Percentiles rank a stretch among this genome's conserved stretches.
Conservation (phyloP, 1,140 invertebrate genomes). For the Caerostris extrusa region DNA sequence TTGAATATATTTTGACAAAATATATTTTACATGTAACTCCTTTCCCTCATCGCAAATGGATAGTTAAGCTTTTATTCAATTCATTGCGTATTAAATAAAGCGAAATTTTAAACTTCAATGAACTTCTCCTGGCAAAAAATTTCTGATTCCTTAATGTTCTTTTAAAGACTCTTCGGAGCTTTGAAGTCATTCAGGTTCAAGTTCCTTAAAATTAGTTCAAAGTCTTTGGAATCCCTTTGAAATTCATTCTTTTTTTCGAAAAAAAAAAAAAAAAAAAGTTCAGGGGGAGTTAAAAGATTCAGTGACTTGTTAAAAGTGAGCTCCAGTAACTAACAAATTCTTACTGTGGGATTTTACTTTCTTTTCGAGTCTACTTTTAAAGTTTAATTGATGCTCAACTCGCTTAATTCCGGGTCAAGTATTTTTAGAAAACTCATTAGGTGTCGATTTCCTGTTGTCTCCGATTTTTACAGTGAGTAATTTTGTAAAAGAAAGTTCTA, state of each 20-base stretch:
- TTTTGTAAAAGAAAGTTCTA: too few species aligned
- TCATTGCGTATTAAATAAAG: too few species aligned
- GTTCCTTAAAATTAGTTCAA: background rate
- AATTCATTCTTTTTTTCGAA: background rate
- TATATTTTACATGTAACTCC: too few species aligned
- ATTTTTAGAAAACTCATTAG: background rate
- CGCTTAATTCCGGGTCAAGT: background rate
- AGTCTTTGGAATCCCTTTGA: background rate
- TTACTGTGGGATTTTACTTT: background rate
- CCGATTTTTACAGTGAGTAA: background rate
- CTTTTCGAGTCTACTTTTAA: background rate
- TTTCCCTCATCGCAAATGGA: too few species aligned
- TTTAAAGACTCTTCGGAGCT: too few species aligned
- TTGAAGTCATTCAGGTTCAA: background rate
- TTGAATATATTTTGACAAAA: too few species aligned
- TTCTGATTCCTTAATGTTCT: background rate
- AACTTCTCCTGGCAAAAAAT: background rate
- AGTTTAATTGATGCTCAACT: background rate
- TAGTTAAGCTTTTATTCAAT: too few species aligned
- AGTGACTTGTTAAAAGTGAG: background rate
- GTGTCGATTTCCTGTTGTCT: background rate
- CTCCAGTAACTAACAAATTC: background rate
- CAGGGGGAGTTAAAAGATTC: background rate
- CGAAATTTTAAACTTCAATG: background rate
- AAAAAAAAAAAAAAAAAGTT: background rate